Conservation (phyloP, 2,888 invertebrate species). For the Eupithecia centaureata region DNA sequence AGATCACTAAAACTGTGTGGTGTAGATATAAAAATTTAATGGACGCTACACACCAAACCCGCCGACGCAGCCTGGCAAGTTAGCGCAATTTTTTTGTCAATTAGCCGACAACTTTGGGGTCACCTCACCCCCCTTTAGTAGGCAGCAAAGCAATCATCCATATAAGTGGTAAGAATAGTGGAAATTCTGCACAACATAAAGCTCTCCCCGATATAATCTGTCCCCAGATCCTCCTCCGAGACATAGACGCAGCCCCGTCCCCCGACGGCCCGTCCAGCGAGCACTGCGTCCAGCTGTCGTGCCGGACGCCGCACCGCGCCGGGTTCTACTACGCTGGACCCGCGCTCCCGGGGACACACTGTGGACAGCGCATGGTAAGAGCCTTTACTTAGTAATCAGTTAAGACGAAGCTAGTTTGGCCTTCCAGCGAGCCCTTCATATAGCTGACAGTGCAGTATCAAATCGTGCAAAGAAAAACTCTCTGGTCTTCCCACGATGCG, state of each 20-base stretch:
- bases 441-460: no score
- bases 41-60: no score
- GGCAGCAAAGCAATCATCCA: no score
- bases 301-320: constrained; percentile 88
- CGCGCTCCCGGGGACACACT: constrained; percentile 91
- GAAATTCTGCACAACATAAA: neutral
- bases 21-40: no score
- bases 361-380: constrained; percentile 85
- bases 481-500: neutral
- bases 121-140: no score
- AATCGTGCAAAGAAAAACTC: neutral
- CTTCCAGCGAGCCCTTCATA: neutral
- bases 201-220: constrained; percentile 1
- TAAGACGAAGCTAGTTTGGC: neutral
- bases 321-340: constrained; percentile 92
- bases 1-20: no score
- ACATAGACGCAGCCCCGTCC: constrained; percentile 86
- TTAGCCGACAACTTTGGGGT: no score
- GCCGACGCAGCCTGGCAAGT: no score
- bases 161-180: no score
- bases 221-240: constrained; percentile 83
- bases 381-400: neutral
- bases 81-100: no score
- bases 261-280: constrained; percentile 66
- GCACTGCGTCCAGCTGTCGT: constrained; percentile 87